phyloP scores from a whole-genome alignment of 2,113 vertebrate genomes.

The Rhinolophus ferrumequinum region DNA sequence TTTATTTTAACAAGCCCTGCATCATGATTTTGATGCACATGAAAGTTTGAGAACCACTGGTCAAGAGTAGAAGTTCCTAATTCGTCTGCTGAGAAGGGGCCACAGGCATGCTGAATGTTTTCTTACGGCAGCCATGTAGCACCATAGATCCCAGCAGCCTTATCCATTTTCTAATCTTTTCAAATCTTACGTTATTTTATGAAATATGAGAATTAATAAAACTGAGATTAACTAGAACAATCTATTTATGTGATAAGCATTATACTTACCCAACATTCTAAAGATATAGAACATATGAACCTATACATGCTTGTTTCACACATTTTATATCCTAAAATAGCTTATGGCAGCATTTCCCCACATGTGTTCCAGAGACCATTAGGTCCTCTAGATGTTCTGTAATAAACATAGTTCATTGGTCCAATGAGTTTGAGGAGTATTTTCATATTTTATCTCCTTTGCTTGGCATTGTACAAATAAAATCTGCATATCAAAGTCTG shows the following conservation, averaged over 20 bases:
- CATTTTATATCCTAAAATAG: background rate
- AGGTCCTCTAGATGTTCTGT: background rate
- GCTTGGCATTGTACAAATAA: background rate
- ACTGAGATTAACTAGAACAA: background rate
- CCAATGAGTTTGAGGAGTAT: background rate
- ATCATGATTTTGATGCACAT: background rate
- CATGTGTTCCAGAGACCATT: background rate
- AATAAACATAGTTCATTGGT: background rate
- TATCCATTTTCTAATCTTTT: background rate
- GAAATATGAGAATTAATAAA: background rate
- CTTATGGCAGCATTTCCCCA: background rate
- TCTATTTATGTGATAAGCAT: background rate
- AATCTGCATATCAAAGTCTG: background rate
- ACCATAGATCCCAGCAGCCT: background rate
- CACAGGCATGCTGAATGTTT: background rate
- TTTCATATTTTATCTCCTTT: background rate
- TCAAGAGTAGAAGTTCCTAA: background rate
- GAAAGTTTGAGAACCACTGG: background rate
- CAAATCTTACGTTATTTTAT: background rate
- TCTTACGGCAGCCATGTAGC: background rate
- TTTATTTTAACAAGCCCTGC: background rate
- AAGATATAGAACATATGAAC: background rate
- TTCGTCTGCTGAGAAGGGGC: background rate
- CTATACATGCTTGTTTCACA: background rate
- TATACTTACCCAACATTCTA: background rate